Evolutionary conservation across 2,797 vertebrate genomes (phyloP).

Genomic region (Aldrovandia affinis): DNA sequence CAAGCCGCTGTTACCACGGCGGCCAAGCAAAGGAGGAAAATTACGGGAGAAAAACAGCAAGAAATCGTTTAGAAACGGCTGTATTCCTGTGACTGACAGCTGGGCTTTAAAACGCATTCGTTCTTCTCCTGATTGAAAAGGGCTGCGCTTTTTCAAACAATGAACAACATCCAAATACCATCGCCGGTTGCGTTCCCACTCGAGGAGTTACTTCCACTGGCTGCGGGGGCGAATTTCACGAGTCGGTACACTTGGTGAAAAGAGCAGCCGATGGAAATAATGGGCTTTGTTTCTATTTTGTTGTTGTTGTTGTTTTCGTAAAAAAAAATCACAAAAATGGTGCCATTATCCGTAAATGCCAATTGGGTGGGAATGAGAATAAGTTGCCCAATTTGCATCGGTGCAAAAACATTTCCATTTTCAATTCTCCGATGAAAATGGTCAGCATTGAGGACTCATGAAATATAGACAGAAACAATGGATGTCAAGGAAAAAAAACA

Average conservation of each 20-base stretch:
- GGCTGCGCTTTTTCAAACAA: background rate
- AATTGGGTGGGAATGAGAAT: conserved; percentile 32
- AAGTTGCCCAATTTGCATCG: conserved; percentile 43
- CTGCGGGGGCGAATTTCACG: conserved; percentile 53
- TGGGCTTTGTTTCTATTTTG: conserved; percentile 23
- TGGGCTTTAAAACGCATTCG: background rate
- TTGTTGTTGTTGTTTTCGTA: too few relatives aligned
- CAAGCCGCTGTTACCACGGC: background rate
- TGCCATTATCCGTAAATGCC: conserved; percentile 39
- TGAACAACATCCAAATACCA: background rate
- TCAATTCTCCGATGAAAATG: conserved; percentile 26
- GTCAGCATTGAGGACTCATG: conserved; percentile 46
- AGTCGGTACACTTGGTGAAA: conserved; percentile 54
- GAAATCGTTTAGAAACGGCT: background rate
- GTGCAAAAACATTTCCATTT: background rate
- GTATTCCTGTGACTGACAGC: background rate
- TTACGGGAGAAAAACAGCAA: background rate
- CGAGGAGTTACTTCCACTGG: conserved; percentile 17
- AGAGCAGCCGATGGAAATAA: conserved; percentile 48
- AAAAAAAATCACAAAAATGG: conserved; percentile 38
- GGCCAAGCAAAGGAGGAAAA: background rate
- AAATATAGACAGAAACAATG: conserved; percentile 58
- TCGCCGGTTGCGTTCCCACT: background rate
- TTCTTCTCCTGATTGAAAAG: background rate
- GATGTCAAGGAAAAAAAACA: conserved; percentile 46